Base-by-base conservation (phyloP, 2,888 invertebrate species). In the Monoplex corrugatus region DNA sequence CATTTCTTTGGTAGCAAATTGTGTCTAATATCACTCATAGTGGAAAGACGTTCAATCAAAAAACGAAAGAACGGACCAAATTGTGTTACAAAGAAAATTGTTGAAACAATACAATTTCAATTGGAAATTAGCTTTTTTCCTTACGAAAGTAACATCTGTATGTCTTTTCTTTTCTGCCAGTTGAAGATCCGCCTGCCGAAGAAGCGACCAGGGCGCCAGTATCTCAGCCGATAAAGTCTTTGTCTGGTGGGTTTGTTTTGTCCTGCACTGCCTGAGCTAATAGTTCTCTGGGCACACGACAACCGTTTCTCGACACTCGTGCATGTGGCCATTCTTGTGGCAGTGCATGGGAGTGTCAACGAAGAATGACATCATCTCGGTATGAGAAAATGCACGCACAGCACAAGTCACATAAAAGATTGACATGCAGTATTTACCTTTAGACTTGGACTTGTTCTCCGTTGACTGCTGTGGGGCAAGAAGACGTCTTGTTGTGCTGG, bases 121-220 rank as follows among this genome's bases (percentile, higher is more conserved):
- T n/a, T n/a, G n/a, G n/a, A n/a, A n/a, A n/a, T n/a, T n/a, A n/a
- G n/a, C n/a, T n/a, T n/a, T n/a, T n/a, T n/a, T n/a, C n/a, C n/a
- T n/a, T n/a, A n/a, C n/a, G n/a, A n/a, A n/a, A n/a, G n/a, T n/a
- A n/a, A n/a, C n/a, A n/a, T n/a, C n/a, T n/a, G n/a, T n/a, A n/a
- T n/a, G 57, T 57, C n/a, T 72, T 72, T 6, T 28, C 38, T n/a
- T 45, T 6, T 83, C 28, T 83, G 16, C 19, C 32, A 83, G 82
- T 83, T 83, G 85, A 85, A 32, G 32, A 85, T 45, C 85, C 28
- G 43, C 85, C 85, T 38, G 85, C 85, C 5, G 57, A 85, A 63
- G 57, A 50, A 38, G 38, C 85, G 40, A 50, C 85, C 38, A 57
- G 57, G 63, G 28, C 85, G 8, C 85, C 57, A 5, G 23, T 28